phyloP scores from a whole-genome alignment of 2,797 vertebrate species.

The Molothrus aeneus region DNA sequence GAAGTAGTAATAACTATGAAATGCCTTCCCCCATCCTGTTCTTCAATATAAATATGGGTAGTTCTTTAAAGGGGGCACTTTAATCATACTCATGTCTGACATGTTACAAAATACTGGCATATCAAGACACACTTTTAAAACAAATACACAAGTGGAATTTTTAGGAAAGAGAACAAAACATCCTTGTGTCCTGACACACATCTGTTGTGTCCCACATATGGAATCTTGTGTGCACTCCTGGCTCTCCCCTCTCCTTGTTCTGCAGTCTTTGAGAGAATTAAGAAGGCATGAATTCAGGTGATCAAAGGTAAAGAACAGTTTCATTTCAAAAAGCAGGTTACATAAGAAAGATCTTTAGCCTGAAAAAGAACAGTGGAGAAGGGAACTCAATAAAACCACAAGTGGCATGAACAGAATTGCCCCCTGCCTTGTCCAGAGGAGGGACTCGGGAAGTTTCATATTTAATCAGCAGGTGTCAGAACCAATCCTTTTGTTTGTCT shows the following conservation, averaged over 20 bases:
- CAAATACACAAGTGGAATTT: not conserved
- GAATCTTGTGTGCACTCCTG: not conserved
- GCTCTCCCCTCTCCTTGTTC: not conserved
- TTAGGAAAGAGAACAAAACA: not conserved
- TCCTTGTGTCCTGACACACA: not conserved
- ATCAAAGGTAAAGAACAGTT: not conserved
- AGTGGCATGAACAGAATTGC: not conserved
- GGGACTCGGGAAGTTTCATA: not conserved
- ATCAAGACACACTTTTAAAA: not conserved
- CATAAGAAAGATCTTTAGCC: not conserved
- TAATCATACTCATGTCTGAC: not conserved
- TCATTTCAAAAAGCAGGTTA: not conserved
- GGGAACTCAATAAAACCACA: not conserved
- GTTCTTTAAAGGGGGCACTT: not conserved
- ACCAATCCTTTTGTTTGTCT: not conserved
- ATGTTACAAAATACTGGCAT: not conserved
- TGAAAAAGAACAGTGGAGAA: not conserved
- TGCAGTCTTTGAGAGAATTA: not conserved
- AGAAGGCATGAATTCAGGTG: not conserved
- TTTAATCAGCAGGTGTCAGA: not conserved
- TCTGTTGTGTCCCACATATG: not conserved
- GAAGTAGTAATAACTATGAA: conserved; percentile 33
- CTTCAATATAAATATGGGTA: not conserved
- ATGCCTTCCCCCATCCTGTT: not conserved
- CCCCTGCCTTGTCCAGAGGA: not conserved